These are phyloP conservation scores for Ascidia mentula DNA, from an alignment of 23 tunicate genomes.

Conservation along the genomic window DNA sequence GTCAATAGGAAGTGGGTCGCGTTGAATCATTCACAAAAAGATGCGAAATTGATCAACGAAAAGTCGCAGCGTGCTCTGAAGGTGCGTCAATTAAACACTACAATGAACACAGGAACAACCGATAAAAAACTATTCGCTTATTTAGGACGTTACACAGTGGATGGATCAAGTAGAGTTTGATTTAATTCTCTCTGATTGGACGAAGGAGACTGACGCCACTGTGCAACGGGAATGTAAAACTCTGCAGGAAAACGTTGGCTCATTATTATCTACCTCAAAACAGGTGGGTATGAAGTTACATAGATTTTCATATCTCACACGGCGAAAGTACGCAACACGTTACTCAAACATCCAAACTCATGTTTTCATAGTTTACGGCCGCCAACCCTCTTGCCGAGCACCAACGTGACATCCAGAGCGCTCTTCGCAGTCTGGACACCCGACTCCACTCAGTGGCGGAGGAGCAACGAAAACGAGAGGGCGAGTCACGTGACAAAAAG, in stretches of 20 bases:
- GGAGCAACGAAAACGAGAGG: neutral
- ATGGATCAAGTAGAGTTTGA: slow-evolving; percentile 27
- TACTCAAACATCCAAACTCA: neutral
- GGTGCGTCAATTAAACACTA: neutral
- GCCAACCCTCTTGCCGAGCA: neutral
- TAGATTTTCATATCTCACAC: too few relatives aligned
- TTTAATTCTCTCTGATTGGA: slow-evolving; percentile 47
- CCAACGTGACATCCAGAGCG: slow-evolving; percentile 9
- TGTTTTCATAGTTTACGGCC: neutral
- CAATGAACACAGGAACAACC: neutral
- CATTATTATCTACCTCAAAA: neutral
- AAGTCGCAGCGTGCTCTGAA: slow-evolving; percentile 9
- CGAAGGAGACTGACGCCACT: slow-evolving; percentile 24
- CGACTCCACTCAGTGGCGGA: slow-evolving; percentile 6
- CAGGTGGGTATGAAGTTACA: neutral
- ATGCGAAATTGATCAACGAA: slow-evolving; percentile 6
- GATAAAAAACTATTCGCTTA: neutral
- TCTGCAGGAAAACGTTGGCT: neutral
- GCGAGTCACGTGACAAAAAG: slow-evolving; percentile 1
- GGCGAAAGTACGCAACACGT: neutral
- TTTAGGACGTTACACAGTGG: slow-evolving; percentile 33
- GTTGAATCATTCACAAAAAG: neutral
- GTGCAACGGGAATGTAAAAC: neutral
- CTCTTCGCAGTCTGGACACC: slow-evolving; percentile 9
- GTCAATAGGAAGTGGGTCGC: neutral